Base-by-base conservation (phyloP, 1,140 invertebrate species). In the Doryteuthis pealeii region DNA sequence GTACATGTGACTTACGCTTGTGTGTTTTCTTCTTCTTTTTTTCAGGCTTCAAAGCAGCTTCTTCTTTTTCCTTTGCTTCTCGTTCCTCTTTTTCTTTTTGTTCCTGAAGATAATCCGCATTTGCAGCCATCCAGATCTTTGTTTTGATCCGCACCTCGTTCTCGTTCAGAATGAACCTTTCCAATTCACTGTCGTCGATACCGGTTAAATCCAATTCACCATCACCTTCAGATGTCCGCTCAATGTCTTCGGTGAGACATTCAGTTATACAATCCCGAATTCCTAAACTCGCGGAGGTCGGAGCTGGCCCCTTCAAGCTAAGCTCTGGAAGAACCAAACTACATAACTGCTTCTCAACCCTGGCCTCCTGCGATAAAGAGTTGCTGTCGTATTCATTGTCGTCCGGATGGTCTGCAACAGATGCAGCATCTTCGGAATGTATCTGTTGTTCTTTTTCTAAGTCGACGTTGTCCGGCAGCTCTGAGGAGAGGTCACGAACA, bases 101-200 rank as follows among this genome's bases (percentile, higher is more conserved):
- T 82, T 93, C 91, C 82, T 92, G 90, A 22, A 98, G 89, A 88
- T 95, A 98, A 54, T 92, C 92, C 31, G 92, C 93, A 87, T 97
- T 96, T 0, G 94, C 88, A 83, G 91, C 91, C 77, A 93, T 92
- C 96, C 96, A 98, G 73, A 96, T 86, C 70, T 89, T 90, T 10
- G 92, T 92, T 89, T 98, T 98, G 40, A 91, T 90, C 70, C 91
- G 86, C 2, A 92, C 91, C 88, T 98, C 96, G 74, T 92, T 90
- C 31, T 93, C 92, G 1, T 91, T 92, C 89, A 98, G 92, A 62
- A 98, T 94, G 80, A 97, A 94, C 69, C 91, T 91, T 84, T 95
- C 93, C 18, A 98, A 89, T 89, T 98, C 96, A 31, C 92, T 91
- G 81, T 97, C 94, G 82, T 96, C 95, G 32, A 96, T 91, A 68